Evolutionary conservation across 2,888 invertebrate species (phyloP).

Genomic region (Oxyscelio sp.): DNA sequence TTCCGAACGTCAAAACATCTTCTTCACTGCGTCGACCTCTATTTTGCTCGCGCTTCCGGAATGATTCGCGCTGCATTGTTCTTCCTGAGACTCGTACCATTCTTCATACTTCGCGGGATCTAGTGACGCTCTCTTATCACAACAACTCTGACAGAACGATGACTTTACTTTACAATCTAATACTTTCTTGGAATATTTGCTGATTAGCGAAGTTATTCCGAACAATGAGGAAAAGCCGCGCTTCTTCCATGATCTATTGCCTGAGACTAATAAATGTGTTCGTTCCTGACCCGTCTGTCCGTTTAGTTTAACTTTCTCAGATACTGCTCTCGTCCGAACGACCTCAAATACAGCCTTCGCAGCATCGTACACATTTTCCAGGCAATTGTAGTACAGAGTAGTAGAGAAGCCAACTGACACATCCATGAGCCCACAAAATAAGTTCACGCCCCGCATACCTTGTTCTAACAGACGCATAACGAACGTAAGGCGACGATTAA

Average conservation of each 20-base stretch:
- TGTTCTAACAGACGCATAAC: not conserved
- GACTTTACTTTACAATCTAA: not conserved
- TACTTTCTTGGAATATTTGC: not conserved
- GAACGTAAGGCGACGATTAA: not conserved
- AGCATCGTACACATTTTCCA: too few species aligned
- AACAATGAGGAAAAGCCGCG: not conserved
- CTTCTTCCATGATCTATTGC: too few species aligned
- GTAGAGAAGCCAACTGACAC: too few species aligned
- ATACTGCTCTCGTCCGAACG: not conserved
- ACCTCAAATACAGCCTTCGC: not conserved
- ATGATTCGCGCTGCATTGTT: conserved; percentile 36
- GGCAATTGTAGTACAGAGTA: too few species aligned
- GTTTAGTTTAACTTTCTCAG: not conserved
- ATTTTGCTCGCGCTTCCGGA: not conserved
- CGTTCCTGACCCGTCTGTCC: not conserved
- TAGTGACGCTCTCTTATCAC: not conserved
- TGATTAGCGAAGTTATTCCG: too few species aligned
- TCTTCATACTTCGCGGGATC: conserved; percentile 32
- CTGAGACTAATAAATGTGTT: not conserved
- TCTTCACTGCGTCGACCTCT: not conserved
- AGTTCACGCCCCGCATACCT: not conserved
- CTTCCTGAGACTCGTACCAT: conserved; percentile 41
- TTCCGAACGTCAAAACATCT: conserved; percentile 18
- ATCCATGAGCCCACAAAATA: not conserved
- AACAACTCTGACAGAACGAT: conserved; percentile 27